These are phyloP conservation scores for Zophobas atratus DNA, from an alignment of 1,140 invertebrate species.

Conservation along the genomic window DNA sequence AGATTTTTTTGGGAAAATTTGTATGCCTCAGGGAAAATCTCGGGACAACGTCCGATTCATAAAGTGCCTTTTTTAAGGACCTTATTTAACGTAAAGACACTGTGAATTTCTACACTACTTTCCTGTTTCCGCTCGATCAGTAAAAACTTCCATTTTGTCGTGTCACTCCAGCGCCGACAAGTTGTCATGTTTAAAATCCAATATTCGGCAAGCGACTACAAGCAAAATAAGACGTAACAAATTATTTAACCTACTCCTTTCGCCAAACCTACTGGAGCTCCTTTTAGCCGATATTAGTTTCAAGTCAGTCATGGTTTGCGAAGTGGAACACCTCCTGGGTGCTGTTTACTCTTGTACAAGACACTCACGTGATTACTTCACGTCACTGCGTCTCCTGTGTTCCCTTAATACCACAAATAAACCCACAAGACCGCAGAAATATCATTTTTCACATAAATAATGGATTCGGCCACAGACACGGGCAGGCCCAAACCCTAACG, in stretches of 20 bases:
- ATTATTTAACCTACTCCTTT: slow-evolving; percentile 16
- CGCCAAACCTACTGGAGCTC: neutral
- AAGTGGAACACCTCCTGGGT: slow-evolving; percentile 35
- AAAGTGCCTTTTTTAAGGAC: too few relatives aligned
- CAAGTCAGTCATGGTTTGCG: slow-evolving; percentile 37
- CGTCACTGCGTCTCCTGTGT: neutral
- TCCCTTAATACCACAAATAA: slow-evolving; percentile 6
- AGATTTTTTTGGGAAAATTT: too few relatives aligned
- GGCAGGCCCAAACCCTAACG: neutral
- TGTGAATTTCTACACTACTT: too few relatives aligned
- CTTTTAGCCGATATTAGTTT: slow-evolving; percentile 39
- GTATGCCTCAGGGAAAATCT: too few relatives aligned
- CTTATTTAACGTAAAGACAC: too few relatives aligned
- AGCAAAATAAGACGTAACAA: neutral
- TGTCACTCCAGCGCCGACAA: too few relatives aligned
- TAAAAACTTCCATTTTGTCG: too few relatives aligned
- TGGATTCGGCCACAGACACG: neutral
- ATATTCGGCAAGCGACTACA: too few relatives aligned
- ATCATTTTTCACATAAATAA: neutral
- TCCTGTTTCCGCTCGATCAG: too few relatives aligned
- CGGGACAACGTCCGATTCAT: too few relatives aligned
- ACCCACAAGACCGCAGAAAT: neutral
- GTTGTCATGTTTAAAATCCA: too few relatives aligned
- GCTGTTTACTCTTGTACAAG: slow-evolving; percentile 29
- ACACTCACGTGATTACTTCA: slow-evolving; percentile 36